Conservation (phyloP, 2,797 vertebrate genomes). For the Geotrypetes seraphini region DNA sequence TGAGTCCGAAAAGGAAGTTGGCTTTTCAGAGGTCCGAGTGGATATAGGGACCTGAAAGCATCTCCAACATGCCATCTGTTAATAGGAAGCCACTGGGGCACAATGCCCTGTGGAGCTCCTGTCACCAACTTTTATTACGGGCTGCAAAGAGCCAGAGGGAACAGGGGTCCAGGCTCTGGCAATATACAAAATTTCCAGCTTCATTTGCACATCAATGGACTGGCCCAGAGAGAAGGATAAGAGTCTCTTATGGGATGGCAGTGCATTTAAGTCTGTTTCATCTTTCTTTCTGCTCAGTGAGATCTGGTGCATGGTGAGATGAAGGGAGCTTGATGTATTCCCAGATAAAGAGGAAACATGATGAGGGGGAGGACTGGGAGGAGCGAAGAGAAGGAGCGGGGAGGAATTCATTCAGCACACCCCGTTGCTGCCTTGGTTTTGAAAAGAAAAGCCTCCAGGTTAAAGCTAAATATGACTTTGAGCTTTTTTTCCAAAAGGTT, state of each 20-base stretch:
- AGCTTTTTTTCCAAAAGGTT: too few species aligned
- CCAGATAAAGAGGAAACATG: too few species aligned
- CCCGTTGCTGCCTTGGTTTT: too few species aligned
- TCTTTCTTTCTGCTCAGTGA: not conserved
- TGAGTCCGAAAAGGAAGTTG: conserved; percentile 7
- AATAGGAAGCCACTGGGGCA: not conserved
- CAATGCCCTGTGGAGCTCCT: not conserved
- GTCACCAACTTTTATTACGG: not conserved
- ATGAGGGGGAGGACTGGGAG: too few species aligned
- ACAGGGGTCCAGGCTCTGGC: accelerated
- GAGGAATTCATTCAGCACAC: too few species aligned
- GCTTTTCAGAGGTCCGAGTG: conserved; percentile 29
- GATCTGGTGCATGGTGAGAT: not conserved
- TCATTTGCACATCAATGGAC: not conserved
- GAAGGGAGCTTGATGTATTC: not conserved
- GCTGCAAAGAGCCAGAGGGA: not conserved
- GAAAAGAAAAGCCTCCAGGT: not conserved
- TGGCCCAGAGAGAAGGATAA: conserved; percentile 14
- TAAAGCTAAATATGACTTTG: accelerated
- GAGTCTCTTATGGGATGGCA: conserved; percentile 1
- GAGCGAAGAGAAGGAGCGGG: not conserved
- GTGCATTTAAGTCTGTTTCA: not conserved
- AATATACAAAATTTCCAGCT: not conserved
- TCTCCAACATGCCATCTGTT: not conserved
- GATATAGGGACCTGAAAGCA: conserved; percentile 15